Base-by-base conservation (phyloP, 2,113 vertebrate species). In the Pelodiscus sinensis region DNA sequence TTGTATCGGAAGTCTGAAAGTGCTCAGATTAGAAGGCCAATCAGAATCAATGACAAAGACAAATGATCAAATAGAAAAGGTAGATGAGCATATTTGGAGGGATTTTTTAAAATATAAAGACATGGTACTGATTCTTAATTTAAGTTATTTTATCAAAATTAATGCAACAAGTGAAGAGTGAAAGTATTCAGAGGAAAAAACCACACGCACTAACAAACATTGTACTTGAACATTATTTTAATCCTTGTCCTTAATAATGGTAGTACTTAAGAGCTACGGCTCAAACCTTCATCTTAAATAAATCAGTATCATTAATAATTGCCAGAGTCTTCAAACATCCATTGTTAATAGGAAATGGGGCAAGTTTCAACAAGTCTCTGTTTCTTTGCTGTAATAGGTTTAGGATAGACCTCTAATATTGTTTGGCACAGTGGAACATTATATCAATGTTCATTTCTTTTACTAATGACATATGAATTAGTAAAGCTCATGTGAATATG, bases 1-100 rank as follows among this genome's bases (percentile, higher is more conserved):
- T 29, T 4, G 2, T 0, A 6, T 27, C 15, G 24, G 4, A 6
- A 6, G 16, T 38, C 8, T 51, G 52, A 65, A 19, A 8, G 2
- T 8, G 38, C 73, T 77, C 24, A 44, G 73, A 21, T 4, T 56
- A 57, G 83, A 31, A 51, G 19, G 27, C 1, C 0, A 0, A 8
- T 0, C 2, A 75, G 29, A 44, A 71, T 0, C 1, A 52, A 19
- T 51, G 79, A 50, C 25, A 22, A 50, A 38, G 5, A 75, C 21
- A 77, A 38, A 77, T 77, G 24, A 77, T 77, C 38, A 21, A 38
- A 24, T 14, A 75, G 21, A 44, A 9, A 13, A 12, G 22, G 19
- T 44, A 44, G 44, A 44, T 44, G 44, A 44, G 44, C 44, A 44
- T 44, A 44, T 44, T 44, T 44, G 44, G 44, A 44, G 44, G 44